Conservation (phyloP, 2,888 invertebrate genomes). For the Lapara coniferarum region DNA sequence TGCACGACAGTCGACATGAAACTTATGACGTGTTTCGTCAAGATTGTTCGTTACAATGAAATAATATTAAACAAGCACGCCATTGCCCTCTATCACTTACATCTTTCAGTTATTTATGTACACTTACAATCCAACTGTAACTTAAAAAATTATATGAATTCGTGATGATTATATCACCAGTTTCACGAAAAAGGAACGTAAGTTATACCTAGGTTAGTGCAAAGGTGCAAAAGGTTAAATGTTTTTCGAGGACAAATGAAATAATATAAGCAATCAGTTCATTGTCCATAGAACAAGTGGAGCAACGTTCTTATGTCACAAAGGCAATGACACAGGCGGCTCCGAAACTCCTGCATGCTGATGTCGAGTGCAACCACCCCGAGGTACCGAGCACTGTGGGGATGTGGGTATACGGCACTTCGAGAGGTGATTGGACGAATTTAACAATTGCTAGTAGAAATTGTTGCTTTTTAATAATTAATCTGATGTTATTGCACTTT, state of each 20-base stretch:
- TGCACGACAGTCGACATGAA: slow-evolving; percentile 67
- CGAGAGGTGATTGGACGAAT: slow-evolving; percentile 1
- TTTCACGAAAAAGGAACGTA: not conserved
- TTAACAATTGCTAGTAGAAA: not conserved
- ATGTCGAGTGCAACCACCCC: slow-evolving; percentile 39
- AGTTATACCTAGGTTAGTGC: not conserved
- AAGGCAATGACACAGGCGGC: slow-evolving; percentile 59
- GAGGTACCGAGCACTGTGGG: slow-evolving; percentile 2
- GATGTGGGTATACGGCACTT: slow-evolving; percentile 2
- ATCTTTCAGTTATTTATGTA: not conserved
- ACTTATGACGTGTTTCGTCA: slow-evolving; percentile 50
- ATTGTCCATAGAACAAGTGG: slow-evolving; percentile 53
- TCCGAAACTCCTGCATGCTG: slow-evolving; percentile 52
- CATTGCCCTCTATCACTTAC: slow-evolving; percentile 7
- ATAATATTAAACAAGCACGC: slow-evolving; percentile 28
- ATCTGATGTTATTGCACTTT: too few species aligned
- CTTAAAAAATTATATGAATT: not conserved
- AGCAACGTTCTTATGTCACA: slow-evolving; percentile 53
- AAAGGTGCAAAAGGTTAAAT: too few species aligned
- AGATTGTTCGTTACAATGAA: slow-evolving; percentile 42
- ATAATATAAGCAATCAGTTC: slow-evolving; percentile 39
- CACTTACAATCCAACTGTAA: not conserved
- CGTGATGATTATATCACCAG: slow-evolving; percentile 6
- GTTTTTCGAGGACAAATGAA: not conserved
- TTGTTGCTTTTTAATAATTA: not conserved